Conservation (phyloP, 2,113 vertebrate species). For the Leuciscus idus region DNA sequence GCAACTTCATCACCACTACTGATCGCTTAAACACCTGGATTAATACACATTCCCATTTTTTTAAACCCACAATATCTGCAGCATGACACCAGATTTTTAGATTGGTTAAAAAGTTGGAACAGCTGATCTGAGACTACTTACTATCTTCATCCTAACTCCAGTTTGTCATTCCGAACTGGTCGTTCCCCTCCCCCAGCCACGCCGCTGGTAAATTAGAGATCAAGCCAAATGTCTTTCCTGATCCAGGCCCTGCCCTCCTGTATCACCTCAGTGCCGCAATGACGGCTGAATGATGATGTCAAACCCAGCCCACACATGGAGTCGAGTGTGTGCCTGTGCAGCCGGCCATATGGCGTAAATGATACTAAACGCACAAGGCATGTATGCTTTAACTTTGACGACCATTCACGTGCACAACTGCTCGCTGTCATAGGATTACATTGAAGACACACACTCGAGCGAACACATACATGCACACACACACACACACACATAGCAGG, state of each 20-base stretch:
- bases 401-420: slow-evolving; percentile 46
- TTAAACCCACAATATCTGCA: neutral
- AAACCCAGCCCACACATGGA: slow-evolving; percentile 24
- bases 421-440: slow-evolving; percentile 55
- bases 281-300: slow-evolving; percentile 46
- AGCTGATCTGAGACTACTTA: slow-evolving; percentile 15
- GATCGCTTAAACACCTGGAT: neutral
- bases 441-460: slow-evolving; percentile 24
- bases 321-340: slow-evolving; percentile 9
- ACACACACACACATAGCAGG: slow-evolving; percentile 51
- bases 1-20: neutral
- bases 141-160: slow-evolving; percentile 10
- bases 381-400: slow-evolving; percentile 17
- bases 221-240: slow-evolving; percentile 29
- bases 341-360: slow-evolving; percentile 14
- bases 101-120: slow-evolving; percentile 16
- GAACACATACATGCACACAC: neutral
- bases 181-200: slow-evolving; percentile 1
- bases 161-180: neutral
- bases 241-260: slow-evolving; percentile 8
- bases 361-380: slow-evolving; percentile 12
- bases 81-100: neutral
- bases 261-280: slow-evolving; percentile 36
- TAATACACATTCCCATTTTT: neutral
- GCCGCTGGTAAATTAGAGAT: slow-evolving; percentile 41